Percentiles rank a stretch among this genome's conserved stretches.
phyloP scores from a whole-genome alignment of 2,888 invertebrate species.

The Candidula unifasciata region DNA sequence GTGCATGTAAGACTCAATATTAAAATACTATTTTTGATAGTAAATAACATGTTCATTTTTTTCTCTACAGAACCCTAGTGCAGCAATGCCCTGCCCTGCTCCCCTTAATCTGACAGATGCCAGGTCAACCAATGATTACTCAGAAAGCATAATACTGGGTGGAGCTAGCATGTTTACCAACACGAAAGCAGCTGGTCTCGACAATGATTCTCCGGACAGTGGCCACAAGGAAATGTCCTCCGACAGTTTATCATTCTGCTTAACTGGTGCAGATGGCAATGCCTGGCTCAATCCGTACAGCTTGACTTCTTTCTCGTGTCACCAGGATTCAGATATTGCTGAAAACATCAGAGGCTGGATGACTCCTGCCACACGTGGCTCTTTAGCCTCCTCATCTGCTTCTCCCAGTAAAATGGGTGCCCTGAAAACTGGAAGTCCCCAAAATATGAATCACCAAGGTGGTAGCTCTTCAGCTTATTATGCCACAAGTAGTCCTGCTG shows the following conservation, averaged over 20 bases:
- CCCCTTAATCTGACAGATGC: conserved; percentile 68
- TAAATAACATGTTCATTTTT: too few relatives aligned
- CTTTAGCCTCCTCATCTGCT: not conserved
- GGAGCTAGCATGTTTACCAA: conserved; percentile 63
- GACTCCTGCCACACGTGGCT: not conserved
- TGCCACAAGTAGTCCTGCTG: not conserved
- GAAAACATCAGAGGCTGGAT: conserved; percentile 14
- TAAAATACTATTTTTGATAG: too few relatives aligned
- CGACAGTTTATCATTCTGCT: conserved; percentile 65
- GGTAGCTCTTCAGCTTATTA: not conserved
- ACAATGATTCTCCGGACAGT: conserved; percentile 76
- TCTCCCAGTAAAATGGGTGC: conserved; percentile 33
- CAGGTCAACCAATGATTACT: conserved; percentile 30
- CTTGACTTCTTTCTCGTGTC: conserved; percentile 50
- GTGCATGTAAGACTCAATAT: too few relatives aligned
- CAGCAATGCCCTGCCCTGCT: conserved; percentile 71
- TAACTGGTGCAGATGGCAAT: conserved; percentile 59
- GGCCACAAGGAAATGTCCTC: conserved; percentile 77
- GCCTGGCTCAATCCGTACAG: conserved; percentile 63
- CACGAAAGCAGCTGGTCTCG: conserved; percentile 63
- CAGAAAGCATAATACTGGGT: conserved; percentile 56
- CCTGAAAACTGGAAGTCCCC: conserved; percentile 20
- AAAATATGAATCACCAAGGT: conserved; percentile 12
- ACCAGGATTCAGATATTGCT: conserved; percentile 2
- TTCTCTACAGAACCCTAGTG: conserved; percentile 59